These are phyloP conservation scores for Periophthalmus magnuspinnatus DNA, from an alignment of 2,797 vertebrate genomes.

Conservation along the genomic window DNA sequence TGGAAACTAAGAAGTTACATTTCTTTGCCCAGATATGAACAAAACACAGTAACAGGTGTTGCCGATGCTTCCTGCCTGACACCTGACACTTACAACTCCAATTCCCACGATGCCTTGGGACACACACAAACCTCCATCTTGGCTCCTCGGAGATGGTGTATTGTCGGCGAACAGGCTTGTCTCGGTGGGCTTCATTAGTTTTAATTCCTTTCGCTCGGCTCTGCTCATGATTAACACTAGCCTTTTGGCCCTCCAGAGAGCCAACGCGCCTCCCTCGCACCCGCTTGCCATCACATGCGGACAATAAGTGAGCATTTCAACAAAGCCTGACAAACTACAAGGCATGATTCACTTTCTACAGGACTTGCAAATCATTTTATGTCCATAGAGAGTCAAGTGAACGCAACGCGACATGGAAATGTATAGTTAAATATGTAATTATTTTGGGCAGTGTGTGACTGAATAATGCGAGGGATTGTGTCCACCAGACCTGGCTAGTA, in stretches of 20 bases:
- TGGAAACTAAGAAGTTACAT: background rate
- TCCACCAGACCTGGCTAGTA: no score
- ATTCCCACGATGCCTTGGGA: constrained; percentile 14
- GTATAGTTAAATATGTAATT: background rate
- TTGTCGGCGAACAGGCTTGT: constrained; percentile 54
- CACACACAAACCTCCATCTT: constrained; percentile 25
- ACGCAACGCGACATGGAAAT: background rate
- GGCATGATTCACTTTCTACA: constrained; percentile 25
- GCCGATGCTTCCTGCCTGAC: background rate
- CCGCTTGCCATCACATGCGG: constrained; percentile 57
- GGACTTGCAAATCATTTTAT: constrained; percentile 1
- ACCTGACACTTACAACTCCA: background rate
- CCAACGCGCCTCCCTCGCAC: constrained; percentile 72
- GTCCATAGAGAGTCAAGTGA: background rate
- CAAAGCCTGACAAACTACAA: constrained; percentile 39
- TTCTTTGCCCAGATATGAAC: background rate
- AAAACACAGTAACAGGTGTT: constrained; percentile 28
- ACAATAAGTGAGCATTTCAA: constrained; percentile 79
- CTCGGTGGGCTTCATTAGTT: constrained; percentile 96
- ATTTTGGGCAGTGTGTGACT: background rate
- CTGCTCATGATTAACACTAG: constrained; percentile 95
- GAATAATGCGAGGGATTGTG: background rate
- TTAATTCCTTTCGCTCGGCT: constrained; percentile 89
- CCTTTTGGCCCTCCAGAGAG: constrained; percentile 90
- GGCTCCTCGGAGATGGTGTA: constrained; percentile 28